Evolutionary conservation across 2,113 vertebrate genomes (phyloP), one percentile per base, ranked within the genome.

Genomic region (Rhinolophus ferrumequinum): DNA sequence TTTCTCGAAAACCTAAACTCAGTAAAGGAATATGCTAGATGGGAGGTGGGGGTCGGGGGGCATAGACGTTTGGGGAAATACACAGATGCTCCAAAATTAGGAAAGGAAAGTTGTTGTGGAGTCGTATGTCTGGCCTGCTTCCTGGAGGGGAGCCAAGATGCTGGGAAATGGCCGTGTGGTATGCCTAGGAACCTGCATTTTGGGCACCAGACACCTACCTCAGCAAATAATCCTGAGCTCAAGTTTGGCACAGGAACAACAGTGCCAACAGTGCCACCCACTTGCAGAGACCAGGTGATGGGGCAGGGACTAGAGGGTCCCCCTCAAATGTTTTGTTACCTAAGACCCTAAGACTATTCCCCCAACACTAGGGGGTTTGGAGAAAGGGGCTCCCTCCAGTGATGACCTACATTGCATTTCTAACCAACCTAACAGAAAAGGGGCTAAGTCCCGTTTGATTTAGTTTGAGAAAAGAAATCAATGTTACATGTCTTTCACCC

Each of bases 131-230:
- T 88, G 56, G 76, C 76, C 60, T 54, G 18, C n/a, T 86, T 93
- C 41, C 41, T 33, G 30, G 72, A 83, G 13, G 41, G 54, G 83
- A 58, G n/a, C 77, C 72, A 3, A 3, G 33, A 11, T 14, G 70
- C 30, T 0, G 11, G 41, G 54, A 56, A 41, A 13, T 0, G 19
- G 26, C 77, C 15, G 21, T 15, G 2, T 35, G 41, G 0, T 3
- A 12, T 60, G n/a, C 30, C 30, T 9, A 10, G 50, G 28, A 58
- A 88, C 47, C 52, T 22, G 15, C 22, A 26, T 28, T 41, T 72
- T 13, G 69, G 76, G 9, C 10, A 50, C 33, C 30, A 14, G 50
- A 56, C 77, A 50, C 35, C n/a, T 67, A 77, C 15, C 62, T 58
- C 28, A 47, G 66, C 9, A 44, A 58, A 38, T 0, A 28, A 50